Percentiles rank a stretch among this genome's conserved stretches.
These are phyloP conservation scores for Endomychus coccineus DNA, from an alignment of 2,888 invertebrate genomes.

Conservation along the genomic window DNA sequence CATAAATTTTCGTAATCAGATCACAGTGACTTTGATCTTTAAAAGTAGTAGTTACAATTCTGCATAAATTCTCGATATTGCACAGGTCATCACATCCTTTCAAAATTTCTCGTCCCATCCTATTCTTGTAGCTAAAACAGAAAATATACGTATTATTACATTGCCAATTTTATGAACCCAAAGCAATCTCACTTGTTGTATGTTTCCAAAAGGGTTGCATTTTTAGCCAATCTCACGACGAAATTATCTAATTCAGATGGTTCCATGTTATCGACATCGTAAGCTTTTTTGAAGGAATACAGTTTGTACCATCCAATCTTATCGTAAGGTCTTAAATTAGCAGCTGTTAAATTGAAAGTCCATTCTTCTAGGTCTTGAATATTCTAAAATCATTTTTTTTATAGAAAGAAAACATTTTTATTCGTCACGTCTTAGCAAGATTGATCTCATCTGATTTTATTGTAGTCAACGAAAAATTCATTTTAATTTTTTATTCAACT, in stretches of 20 bases:
- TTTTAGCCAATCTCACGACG: constrained; percentile 51
- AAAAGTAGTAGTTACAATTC: constrained; percentile 49
- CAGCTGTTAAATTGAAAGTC: constrained; percentile 67
- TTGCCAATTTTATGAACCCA: no score
- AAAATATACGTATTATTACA: no score
- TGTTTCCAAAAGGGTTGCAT: constrained; percentile 44
- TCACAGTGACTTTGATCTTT: constrained; percentile 43
- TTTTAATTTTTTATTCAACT: no score
- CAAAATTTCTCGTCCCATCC: constrained; percentile 15
- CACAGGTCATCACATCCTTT: constrained; percentile 28
- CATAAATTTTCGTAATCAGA: constrained; percentile 20
- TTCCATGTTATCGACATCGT: constrained; percentile 53
- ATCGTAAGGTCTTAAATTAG: constrained; percentile 51
- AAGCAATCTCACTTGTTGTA: constrained; percentile 35
- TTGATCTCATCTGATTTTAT: no score
- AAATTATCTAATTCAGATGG: constrained; percentile 56
- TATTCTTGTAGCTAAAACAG: not conserved
- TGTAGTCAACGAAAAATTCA: not conserved
- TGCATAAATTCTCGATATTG: constrained; percentile 43
- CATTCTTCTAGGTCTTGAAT: constrained; percentile 62
- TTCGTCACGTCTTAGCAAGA: no score
- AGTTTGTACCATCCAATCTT: constrained; percentile 66
- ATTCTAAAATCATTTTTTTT: no score
- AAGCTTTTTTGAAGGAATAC: constrained; percentile 64
- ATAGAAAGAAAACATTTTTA: no score